Evolutionary conservation across 2,113 vertebrate species (phyloP).

Genomic region (rat (Rattus norvegicus)): GRCr8 NC_086022.1:6394501-6395000

Average conservation of each 20-base stretch:
- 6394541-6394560: neutral
- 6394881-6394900: conserved; percentile 82
- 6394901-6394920: neutral
- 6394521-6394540: neutral
- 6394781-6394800: conserved; percentile 69
- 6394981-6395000: neutral
- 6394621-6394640: neutral
- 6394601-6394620: neutral
- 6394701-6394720: conserved; percentile 62
- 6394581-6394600: neutral
- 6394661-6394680: conserved; percentile 31
- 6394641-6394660: too few relatives aligned
- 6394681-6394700: conserved; percentile 54
- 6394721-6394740: conserved; percentile 68
- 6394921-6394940: neutral
- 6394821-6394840: conserved; percentile 81
- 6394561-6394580: neutral
- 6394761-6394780: conserved; percentile 57
- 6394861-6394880: conserved; percentile 88
- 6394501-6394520: neutral
- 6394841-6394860: conserved; percentile 83
- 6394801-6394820: conserved; percentile 84
- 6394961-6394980: neutral
- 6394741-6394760: conserved; percentile 48
- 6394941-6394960: neutral